Evolutionary conservation across 2,113 vertebrate species (phyloP).

Genomic region (Melanocharis versteri): DNA sequence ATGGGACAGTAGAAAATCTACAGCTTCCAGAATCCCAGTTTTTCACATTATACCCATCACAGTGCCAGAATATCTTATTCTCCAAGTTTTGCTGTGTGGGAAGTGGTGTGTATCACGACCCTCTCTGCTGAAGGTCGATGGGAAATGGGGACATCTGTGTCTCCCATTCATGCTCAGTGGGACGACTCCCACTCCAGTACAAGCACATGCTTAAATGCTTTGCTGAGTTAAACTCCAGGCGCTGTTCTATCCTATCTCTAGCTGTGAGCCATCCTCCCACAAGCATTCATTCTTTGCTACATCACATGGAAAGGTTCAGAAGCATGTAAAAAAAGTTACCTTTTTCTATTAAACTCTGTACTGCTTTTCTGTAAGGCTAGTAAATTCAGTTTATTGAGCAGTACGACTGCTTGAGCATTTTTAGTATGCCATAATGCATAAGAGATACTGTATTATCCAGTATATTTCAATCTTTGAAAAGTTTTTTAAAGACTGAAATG

Average conservation of each 20-base stretch:
- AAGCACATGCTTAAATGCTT: neutral
- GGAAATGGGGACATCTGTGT: neutral
- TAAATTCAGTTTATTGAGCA: conserved; percentile 39
- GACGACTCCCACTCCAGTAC: neutral
- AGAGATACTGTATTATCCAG: conserved; percentile 22
- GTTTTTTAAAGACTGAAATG: conserved; percentile 38
- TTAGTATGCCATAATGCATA: neutral
- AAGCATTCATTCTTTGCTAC: neutral
- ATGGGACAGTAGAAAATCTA: neutral
- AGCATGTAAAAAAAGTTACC: conserved; percentile 1
- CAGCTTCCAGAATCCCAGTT: neutral
- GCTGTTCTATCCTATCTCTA: neutral
- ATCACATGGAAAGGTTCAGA: neutral
- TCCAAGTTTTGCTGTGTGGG: neutral
- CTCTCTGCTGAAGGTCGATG: neutral
- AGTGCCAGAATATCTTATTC: neutral
- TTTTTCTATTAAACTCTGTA: conserved; percentile 25
- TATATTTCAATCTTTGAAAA: conserved; percentile 38
- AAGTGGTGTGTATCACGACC: rapidly evolving
- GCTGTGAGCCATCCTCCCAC: neutral
- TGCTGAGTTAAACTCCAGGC: neutral
- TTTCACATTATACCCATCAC: neutral
- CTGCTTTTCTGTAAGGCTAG: conserved; percentile 5
- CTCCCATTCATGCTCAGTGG: neutral
- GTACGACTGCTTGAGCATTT: conserved; percentile 13